Base-by-base conservation (phyloP, 2,797 vertebrate genomes). In the Pseudochirops cupreus region DNA sequence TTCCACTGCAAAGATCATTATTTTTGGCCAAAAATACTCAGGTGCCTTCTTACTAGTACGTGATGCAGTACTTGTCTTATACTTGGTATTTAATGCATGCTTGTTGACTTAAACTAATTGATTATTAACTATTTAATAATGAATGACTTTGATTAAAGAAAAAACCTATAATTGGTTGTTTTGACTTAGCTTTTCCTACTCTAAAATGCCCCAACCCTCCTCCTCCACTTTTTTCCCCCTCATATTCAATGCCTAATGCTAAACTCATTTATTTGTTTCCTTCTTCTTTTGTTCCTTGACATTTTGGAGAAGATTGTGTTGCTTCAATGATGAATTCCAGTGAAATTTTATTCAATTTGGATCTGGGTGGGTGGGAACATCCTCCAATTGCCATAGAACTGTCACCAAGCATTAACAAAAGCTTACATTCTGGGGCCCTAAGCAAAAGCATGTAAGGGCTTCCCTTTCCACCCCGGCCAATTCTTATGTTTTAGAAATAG, bases 1-100 rank as follows among this genome's bases (percentile, higher is more conserved):
- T 91, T 67, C 62, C 62, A 67, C 1, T 67, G 10, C 33, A 67
- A 90, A 94, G 82, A 13, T 82, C 50, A 53, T 92, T 94, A 56
- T 93, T 24, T 97, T 95, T 0, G 74, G 91, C 93, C 96, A 62
- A 52, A 92, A 90, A 93, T 74, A 92, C 58, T 92, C 16, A 62
- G 2, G 82, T 57, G 24, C 31, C 31, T 62, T 74, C n/a, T 74
- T 39, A 82, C 91, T 29, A 90, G 4, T 92, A 39, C 62, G 56
- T 59, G 94, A 39, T 89, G 58, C 91, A 92, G 62, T n/a, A 74
- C 7, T 53, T 62, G 11, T 0, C 5, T 92, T 93, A 93, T 91
- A 91, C 67, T 6, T 39, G 6, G 4, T 67, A 67, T 67, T 67
- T 67, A 14, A 67, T 67, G 5, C 12, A 18, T 67, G 13, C 39